Percentiles rank a stretch among this genome's conserved stretches.
Evolutionary conservation across 2,797 vertebrate genomes (phyloP).

Genomic region (Sebastes steindachneri): DNA sequence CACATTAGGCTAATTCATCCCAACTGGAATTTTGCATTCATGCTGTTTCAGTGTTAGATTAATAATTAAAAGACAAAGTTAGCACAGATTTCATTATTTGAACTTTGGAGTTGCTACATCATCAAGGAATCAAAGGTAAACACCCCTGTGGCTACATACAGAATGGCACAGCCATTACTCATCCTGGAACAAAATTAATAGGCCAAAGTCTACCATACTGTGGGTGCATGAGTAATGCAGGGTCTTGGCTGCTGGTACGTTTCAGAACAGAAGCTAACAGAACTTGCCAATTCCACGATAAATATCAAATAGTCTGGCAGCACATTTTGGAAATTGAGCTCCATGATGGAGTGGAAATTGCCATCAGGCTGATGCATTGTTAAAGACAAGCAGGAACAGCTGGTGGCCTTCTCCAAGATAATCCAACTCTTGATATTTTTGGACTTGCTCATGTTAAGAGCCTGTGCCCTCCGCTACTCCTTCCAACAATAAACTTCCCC

Average conservation of each 20-base stretch:
- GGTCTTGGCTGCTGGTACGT: slow-evolving; percentile 62
- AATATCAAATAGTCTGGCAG: slow-evolving; percentile 77
- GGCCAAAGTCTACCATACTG: slow-evolving; percentile 69
- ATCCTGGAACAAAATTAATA: slow-evolving; percentile 72
- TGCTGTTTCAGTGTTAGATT: neutral
- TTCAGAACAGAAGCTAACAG: slow-evolving; percentile 72
- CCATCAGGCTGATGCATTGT: slow-evolving; percentile 72
- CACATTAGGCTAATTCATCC: no score
- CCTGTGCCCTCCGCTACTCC: neutral
- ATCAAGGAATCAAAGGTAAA: slow-evolving; percentile 79
- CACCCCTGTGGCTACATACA: slow-evolving; percentile 60
- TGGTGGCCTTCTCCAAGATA: slow-evolving; percentile 73
- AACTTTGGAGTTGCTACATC: slow-evolving; percentile 62
- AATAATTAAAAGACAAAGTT: slow-evolving; percentile 9
- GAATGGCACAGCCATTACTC: slow-evolving; percentile 73
- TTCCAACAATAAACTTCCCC: neutral
- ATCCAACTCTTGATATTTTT: slow-evolving; percentile 64
- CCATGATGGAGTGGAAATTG: slow-evolving; percentile 68
- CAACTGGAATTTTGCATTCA: neutral
- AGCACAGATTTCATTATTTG: slow-evolving; percentile 26
- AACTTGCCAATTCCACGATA: slow-evolving; percentile 76
- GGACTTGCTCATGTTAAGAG: slow-evolving; percentile 30
- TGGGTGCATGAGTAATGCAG: slow-evolving; percentile 73
- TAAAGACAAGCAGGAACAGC: slow-evolving; percentile 69
- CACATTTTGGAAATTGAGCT: slow-evolving; percentile 73